Evolutionary conservation across 2,797 vertebrate genomes (phyloP).

Genomic region (Leptoclinus maculatus): DNA sequence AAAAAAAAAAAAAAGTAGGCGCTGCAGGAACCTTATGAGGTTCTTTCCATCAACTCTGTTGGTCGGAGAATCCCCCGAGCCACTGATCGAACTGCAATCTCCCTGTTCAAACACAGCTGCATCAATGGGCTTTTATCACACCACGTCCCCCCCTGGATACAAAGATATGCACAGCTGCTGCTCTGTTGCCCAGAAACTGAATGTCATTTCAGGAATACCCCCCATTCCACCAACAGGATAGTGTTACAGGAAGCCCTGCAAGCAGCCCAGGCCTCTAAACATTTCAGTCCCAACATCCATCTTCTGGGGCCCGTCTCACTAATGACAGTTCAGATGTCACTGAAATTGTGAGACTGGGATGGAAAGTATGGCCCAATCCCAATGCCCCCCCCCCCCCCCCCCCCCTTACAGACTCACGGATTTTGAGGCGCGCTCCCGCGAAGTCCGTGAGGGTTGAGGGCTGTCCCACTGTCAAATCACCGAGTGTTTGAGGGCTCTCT

Average conservation of each 20-base stretch:
- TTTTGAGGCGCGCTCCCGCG: too few relatives aligned
- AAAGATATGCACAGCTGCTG: slow-evolving; percentile 85
- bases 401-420: too few relatives aligned
- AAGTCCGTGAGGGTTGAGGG: too few relatives aligned
- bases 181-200: slow-evolving; percentile 85
- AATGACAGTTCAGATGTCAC: slow-evolving; percentile 72
- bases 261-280: slow-evolving; percentile 60
- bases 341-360: slow-evolving; percentile 48
- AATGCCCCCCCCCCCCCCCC: too few relatives aligned
- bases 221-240: slow-evolving; percentile 74
- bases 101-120: slow-evolving; percentile 83
- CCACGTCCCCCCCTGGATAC: slow-evolving; percentile 57
- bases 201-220: slow-evolving; percentile 79
- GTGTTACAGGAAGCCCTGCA: slow-evolving; percentile 75
- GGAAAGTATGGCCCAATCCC: slow-evolving; percentile 30
- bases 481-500: too few relatives aligned
- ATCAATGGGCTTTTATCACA: slow-evolving; percentile 71
- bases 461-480: too few relatives aligned
- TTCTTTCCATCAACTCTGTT: slow-evolving; percentile 35
- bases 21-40: slow-evolving; percentile 33
- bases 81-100: slow-evolving; percentile 76
- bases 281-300: slow-evolving; percentile 41
- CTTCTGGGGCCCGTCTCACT: slow-evolving; percentile 37
- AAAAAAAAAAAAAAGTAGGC: slow-evolving; percentile 6
- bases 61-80: slow-evolving; percentile 45